Conservation (phyloP, 2,113 vertebrate genomes). For the Vulpes ferrilata region DNA sequence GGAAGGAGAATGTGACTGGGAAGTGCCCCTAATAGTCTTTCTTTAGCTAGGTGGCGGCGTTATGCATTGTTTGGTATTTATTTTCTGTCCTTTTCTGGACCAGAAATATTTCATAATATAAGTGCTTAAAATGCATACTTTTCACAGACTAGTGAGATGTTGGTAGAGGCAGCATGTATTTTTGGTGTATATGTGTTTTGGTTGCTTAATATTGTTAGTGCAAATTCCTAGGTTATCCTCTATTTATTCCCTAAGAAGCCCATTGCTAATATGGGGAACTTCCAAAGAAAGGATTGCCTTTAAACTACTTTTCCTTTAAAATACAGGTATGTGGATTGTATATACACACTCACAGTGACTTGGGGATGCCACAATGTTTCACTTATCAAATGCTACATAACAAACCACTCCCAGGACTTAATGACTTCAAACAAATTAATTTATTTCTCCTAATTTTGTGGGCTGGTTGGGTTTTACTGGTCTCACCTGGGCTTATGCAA, state of each 20-base stretch:
- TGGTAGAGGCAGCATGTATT: not conserved
- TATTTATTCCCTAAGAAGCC: not conserved
- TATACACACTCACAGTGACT: not conserved
- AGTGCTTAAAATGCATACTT: not conserved
- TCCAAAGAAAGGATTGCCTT: constrained; percentile 38
- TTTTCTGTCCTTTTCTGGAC: constrained; percentile 14
- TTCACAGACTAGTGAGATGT: not conserved
- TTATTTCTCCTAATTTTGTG: not conserved
- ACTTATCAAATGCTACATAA: not conserved
- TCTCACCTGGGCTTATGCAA: not conserved
- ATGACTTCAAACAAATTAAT: not conserved
- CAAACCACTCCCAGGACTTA: not conserved
- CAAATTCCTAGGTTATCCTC: not conserved
- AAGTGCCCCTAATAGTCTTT: not conserved
- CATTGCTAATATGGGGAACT: not conserved
- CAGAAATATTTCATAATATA: not conserved
- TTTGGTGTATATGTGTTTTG: not conserved
- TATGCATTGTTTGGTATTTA: not conserved
- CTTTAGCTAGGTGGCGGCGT: not conserved
- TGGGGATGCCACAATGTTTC: not conserved
- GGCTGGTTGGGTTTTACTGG: not conserved
- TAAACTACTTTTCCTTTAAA: constrained; percentile 24
- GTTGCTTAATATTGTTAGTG: not conserved
- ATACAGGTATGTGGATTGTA: not conserved
- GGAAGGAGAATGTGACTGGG: not conserved